These are phyloP conservation scores for Parnassius glacialis DNA, from an alignment of 2,888 invertebrate species.

Conservation along the genomic window DNA sequence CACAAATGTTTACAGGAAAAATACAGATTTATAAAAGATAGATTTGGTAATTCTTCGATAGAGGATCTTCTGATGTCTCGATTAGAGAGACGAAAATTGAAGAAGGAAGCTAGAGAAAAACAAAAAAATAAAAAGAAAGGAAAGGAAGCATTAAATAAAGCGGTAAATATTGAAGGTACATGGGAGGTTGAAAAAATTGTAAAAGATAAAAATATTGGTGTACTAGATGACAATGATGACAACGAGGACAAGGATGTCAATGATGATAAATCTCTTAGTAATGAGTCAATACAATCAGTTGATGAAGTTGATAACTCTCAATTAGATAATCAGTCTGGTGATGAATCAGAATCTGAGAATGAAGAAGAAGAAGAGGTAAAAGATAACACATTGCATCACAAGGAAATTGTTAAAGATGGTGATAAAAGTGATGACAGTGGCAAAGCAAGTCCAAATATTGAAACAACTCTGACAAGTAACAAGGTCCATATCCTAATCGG, in stretches of 20 bases:
- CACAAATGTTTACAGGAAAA: constrained; percentile 67
- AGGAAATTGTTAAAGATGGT: constrained; percentile 18
- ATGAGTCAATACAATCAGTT: constrained; percentile 20
- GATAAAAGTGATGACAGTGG: constrained; percentile 20
- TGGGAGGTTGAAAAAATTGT: constrained; percentile 52
- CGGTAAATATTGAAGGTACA: constrained; percentile 52
- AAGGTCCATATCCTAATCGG: constrained; percentile 15
- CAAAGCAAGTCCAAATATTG: constrained; percentile 10
- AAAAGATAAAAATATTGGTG: constrained; percentile 25
- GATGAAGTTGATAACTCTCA: constrained; percentile 22
- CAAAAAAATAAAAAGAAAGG: constrained; percentile 49
- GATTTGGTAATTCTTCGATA: constrained; percentile 62
- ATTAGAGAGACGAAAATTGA: constrained; percentile 61
- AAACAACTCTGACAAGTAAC: constrained; percentile 18
- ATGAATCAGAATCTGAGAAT: constrained; percentile 22
- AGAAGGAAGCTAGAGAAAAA: constrained; percentile 64
- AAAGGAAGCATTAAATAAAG: constrained; percentile 40
- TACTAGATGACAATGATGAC: constrained; percentile 21
- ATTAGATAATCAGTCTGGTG: constrained; percentile 20
- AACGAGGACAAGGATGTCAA: constrained; percentile 20
- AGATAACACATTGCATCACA: constrained; percentile 26
- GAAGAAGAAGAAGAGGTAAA: constrained; percentile 23
- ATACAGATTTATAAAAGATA: constrained; percentile 57
- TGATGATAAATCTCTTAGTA: constrained; percentile 22
- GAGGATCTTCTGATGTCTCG: constrained; percentile 71